Evolutionary conservation across 1,140 invertebrate species (phyloP).

Genomic region (Nixonia krombeini): DNA sequence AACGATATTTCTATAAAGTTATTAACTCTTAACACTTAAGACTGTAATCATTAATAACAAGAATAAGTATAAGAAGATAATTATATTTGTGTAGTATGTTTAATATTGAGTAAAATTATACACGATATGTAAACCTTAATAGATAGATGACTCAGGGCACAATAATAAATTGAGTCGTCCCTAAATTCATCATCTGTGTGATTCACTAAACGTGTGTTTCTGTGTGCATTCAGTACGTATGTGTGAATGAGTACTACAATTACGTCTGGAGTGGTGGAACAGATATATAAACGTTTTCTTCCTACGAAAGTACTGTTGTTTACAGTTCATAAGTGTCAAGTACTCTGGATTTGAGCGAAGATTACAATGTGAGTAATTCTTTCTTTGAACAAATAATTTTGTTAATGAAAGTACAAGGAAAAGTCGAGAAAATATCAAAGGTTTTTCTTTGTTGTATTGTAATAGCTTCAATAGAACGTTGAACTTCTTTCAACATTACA

Average conservation of each 20-base stretch:
- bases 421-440: not conserved
- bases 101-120: no score
- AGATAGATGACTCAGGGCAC: not conserved
- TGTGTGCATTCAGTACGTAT: not conserved
- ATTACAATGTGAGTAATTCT: not conserved
- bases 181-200: not conserved
- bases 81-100: no score
- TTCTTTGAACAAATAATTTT: not conserved
- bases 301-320: not conserved
- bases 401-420: not conserved
- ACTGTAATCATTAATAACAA: no score
- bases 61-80: no score
- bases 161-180: not conserved
- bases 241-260: conserved; percentile 1
- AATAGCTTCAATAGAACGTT: not conserved
- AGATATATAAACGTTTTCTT: not conserved
- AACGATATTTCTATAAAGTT: no score
- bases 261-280: not conserved
- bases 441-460: not conserved
- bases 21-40: no score
- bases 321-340: not conserved
- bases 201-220: not conserved
- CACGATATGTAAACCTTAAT: no score
- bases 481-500: no score
- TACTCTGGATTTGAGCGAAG: not conserved